A percentile compares a stretch with the other conserved stretches of the same genome.
Evolutionary conservation across 2,797 vertebrate species (phyloP).

Genomic region (Danio jaintianensis): DNA sequence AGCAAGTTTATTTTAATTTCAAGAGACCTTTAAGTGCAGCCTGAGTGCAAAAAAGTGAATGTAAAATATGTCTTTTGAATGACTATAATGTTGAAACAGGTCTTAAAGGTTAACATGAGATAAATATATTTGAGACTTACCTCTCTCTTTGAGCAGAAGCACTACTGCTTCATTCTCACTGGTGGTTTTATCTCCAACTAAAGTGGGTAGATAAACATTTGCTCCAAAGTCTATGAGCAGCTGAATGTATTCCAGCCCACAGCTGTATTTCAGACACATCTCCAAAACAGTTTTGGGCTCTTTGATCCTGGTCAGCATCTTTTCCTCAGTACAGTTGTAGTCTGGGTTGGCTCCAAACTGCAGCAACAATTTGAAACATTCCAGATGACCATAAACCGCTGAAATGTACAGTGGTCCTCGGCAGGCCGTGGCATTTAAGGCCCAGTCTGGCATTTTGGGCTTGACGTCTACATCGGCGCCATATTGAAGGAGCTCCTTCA

Average conservation of each 20-base stretch:
- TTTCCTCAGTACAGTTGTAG: slow-evolving; percentile 90
- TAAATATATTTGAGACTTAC: slow-evolving; percentile 69
- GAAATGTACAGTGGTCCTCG: slow-evolving; percentile 91
- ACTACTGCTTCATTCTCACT: slow-evolving; percentile 79
- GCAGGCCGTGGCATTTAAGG: slow-evolving; percentile 81
- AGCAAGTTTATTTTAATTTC: too few relatives aligned
- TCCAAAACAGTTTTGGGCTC: slow-evolving; percentile 90
- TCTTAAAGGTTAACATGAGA: background rate
- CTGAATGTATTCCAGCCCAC: slow-evolving; percentile 82
- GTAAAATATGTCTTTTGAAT: too few relatives aligned
- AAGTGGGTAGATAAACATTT: slow-evolving; percentile 84
- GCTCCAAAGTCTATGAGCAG: slow-evolving; percentile 96
- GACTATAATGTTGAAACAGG: background rate
- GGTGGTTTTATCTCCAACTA: slow-evolving; percentile 71
- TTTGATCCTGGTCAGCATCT: slow-evolving; percentile 83
- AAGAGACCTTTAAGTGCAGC: too few relatives aligned
- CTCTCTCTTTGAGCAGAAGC: slow-evolving; percentile 88
- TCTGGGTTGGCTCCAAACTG: slow-evolving; percentile 89
- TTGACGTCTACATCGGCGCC: slow-evolving; percentile 86
- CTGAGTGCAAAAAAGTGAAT: background rate
- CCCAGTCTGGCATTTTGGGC: slow-evolving; percentile 85
- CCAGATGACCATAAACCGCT: slow-evolving; percentile 88
- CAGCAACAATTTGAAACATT: slow-evolving; percentile 89
- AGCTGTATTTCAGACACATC: slow-evolving; percentile 88
- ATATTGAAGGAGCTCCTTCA: slow-evolving; percentile 83